Evolutionary conservation across 2,888 invertebrate genomes (phyloP), one percentile per base, ranked within the genome.

Genomic region (Furcula furcula): DNA sequence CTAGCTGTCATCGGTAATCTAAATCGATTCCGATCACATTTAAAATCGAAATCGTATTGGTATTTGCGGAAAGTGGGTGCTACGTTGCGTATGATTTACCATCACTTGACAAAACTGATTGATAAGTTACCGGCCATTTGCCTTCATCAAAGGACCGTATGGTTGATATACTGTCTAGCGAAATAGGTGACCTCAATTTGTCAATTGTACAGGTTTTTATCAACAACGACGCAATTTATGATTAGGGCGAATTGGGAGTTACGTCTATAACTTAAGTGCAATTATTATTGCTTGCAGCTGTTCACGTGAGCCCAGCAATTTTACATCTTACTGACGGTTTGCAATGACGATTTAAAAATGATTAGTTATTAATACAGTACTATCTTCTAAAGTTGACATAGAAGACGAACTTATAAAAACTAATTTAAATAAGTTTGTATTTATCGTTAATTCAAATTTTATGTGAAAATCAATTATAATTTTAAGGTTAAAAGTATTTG

Each of bases 111-210:
- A 69, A 72, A 65, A 41, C 62, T 73, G 71, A 79, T 80, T 77
- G 75, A 80, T 75, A 72, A 70, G 71, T 68, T 70, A 72, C 68
- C 63, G 70, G 66, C 64, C 64, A 82, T 82, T 83, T 75, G 64
- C 59, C 60, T 58, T 60, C 60, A 66, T 79, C 76, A 81, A 78
- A 77, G 65, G 65, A 67, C 68, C 61, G 75, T 15, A 13, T 45
- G 32, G 46, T 43, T 46, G 42, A 56, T 29, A 34, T 57, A 56
- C 61, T 42, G 46, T 55, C 51, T 45, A 54, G 40, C 32, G 30
- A 48, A 42, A 49, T 36, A 44, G 40, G 29, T 35, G 40, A 27
- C 22, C 29, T 45, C 31, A 33, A 50, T 53, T 54, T 38, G 41
- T 46, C 36, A 39, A 12, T 49, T 30, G 45, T 43, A 36, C 1